These are phyloP conservation scores for Elegia similella DNA, from an alignment of 2,888 invertebrate genomes.

Conservation along the genomic window DNA sequence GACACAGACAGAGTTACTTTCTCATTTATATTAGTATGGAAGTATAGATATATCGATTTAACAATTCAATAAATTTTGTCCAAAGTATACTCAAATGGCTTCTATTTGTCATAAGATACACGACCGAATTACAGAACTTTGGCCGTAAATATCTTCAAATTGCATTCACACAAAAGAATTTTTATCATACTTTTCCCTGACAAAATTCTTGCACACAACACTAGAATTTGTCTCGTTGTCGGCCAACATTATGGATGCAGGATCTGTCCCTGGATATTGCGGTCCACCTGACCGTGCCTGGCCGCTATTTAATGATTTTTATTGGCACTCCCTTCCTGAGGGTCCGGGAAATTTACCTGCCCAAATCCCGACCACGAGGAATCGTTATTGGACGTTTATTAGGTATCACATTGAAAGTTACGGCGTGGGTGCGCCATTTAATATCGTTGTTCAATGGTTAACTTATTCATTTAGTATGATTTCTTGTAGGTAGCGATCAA, in stretches of 20 bases:
- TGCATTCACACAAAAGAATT: constrained; percentile 10
- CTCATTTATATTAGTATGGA: too few relatives aligned
- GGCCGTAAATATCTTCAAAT: not conserved
- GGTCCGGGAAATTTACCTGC: constrained; percentile 61
- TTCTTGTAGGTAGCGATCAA: too few relatives aligned
- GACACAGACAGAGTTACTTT: too few relatives aligned
- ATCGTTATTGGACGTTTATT: constrained; percentile 67
- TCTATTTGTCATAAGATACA: not conserved
- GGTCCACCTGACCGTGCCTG: constrained; percentile 47
- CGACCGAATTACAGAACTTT: not conserved
- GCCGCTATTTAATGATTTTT: constrained; percentile 70
- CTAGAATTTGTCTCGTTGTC: constrained; percentile 19
- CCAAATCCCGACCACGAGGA: constrained; percentile 48
- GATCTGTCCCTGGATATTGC: constrained; percentile 50
- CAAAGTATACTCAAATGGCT: too few relatives aligned
- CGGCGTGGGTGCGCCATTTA: constrained; percentile 17
- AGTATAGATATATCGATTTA: too few relatives aligned
- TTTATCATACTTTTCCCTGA: not conserved
- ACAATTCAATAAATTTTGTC: too few relatives aligned
- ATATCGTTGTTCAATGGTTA: not conserved
- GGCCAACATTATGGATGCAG: constrained; percentile 46
- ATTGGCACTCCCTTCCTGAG: constrained; percentile 56
- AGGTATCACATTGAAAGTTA: constrained; percentile 59
- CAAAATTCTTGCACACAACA: constrained; percentile 11
- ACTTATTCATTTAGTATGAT: not conserved